Evolutionary conservation across 1,140 invertebrate genomes (phyloP).

Genomic region (Nomia melanderi): DNA sequence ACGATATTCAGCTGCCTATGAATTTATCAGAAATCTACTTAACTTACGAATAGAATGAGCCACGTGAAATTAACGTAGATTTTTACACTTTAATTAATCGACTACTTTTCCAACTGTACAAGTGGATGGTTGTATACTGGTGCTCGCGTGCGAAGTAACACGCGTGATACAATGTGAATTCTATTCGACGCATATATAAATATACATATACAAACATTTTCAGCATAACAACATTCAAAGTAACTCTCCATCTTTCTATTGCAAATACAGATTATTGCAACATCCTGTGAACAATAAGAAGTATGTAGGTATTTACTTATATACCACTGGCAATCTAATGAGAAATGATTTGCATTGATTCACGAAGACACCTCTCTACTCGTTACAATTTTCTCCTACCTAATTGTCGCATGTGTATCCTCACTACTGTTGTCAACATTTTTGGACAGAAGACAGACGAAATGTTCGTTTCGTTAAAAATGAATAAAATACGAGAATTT

Average conservation of each 20-base stretch:
- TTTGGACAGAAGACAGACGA: too few relatives aligned
- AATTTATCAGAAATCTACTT: too few relatives aligned
- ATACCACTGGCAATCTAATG: background rate
- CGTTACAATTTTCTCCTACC: background rate
- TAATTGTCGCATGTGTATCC: too few relatives aligned
- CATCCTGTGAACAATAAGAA: conserved; percentile 1
- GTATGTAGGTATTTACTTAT: background rate
- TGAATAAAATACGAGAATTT: too few relatives aligned
- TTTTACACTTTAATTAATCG: background rate
- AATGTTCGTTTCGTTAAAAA: too few relatives aligned
- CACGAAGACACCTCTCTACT: background rate
- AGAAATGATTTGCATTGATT: background rate
- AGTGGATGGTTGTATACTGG: background rate
- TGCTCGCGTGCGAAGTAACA: conserved; percentile 26
- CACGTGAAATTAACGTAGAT: background rate
- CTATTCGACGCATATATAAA: background rate
- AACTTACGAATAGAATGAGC: too few relatives aligned
- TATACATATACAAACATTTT: background rate
- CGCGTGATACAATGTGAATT: conserved; percentile 1
- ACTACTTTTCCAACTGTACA: conserved; percentile 1
- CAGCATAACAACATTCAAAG: conserved; percentile 21
- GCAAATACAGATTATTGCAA: conserved; percentile 13
- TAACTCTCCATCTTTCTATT: background rate
- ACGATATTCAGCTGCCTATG: too few relatives aligned
- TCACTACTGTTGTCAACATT: too few relatives aligned